These are phyloP conservation scores for Pachyrhynchus sulphureomaculatus DNA, from an alignment of 1,140 invertebrate genomes.

Conservation along the genomic window DNA sequence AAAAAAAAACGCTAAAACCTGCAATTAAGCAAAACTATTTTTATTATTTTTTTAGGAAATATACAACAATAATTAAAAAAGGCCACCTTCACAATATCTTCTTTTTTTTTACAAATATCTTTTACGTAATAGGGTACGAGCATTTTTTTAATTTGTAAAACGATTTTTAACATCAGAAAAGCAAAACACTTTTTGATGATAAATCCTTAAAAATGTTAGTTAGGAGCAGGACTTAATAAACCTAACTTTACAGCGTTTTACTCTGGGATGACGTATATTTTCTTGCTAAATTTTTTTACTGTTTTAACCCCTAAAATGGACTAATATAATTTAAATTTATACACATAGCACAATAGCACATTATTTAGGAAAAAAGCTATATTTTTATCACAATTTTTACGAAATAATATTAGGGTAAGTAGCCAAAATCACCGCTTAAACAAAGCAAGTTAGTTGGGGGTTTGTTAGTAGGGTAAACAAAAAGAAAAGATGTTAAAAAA, in stretches of 20 bases:
- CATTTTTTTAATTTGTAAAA: not conserved
- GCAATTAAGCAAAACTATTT: not conserved
- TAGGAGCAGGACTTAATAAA: too few species aligned
- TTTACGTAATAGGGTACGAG: not conserved
- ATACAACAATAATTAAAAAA: constrained; percentile 27
- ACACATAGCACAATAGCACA: constrained; percentile 10
- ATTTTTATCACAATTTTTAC: constrained; percentile 5
- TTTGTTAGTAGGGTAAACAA: constrained; percentile 13
- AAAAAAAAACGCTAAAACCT: constrained; percentile 14
- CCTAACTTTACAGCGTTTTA: too few species aligned
- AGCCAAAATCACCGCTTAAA: not conserved
- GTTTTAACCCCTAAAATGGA: not conserved
- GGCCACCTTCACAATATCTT: constrained; percentile 32
- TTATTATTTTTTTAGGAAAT: constrained; percentile 22
- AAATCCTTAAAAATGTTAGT: too few species aligned
- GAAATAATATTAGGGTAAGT: not conserved
- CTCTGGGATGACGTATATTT: too few species aligned
- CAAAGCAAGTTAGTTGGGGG: not conserved
- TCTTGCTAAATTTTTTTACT: too few species aligned
- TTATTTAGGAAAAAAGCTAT: not conserved
- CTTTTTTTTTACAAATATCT: constrained; percentile 20
- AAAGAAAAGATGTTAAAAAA: not conserved
- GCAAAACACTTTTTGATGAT: too few species aligned
- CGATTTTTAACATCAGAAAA: constrained; percentile 8
- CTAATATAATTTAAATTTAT: constrained; percentile 8